phyloP scores from a whole-genome alignment of 2,888 invertebrate genomes.

The Callosobruchus maculatus region DNA sequence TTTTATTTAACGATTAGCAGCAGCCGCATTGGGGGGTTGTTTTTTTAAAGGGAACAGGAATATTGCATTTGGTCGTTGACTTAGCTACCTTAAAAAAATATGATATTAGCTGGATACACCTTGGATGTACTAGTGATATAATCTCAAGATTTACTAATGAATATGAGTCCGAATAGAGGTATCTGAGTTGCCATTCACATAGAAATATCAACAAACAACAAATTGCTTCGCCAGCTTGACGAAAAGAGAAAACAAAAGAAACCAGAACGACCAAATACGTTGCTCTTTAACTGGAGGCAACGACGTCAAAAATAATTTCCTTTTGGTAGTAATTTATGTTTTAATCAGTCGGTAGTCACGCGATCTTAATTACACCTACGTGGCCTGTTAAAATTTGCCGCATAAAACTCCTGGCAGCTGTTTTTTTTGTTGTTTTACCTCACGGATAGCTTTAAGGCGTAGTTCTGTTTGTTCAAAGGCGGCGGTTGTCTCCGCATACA shows the following conservation, averaged over 20 bases:
- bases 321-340: conserved; percentile 48
- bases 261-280: background rate
- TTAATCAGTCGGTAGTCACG: conserved; percentile 49
- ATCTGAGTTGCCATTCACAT: too few species aligned
- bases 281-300: background rate
- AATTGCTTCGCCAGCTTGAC: background rate
- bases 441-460: background rate
- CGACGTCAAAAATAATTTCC: conserved; percentile 45
- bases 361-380: conserved; percentile 48
- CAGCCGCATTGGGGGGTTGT: too few species aligned
- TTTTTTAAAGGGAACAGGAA: too few species aligned
- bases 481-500: too few species aligned
- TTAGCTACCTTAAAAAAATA: too few species aligned
- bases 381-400: conserved; percentile 39
- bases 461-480: background rate
- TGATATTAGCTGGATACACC: too few species aligned
- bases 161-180: too few species aligned
- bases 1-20: too few species aligned
- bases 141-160: too few species aligned
- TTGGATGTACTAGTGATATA: too few species aligned
- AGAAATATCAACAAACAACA: background rate
- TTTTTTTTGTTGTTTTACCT: conserved; percentile 21
- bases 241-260: background rate
- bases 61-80: too few species aligned
- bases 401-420: conserved; percentile 18